Evolutionary conservation across 2,113 vertebrate species (phyloP).

Genomic region (Ovis aries): ARS-UI_Ramb_v3.0 NC_056072.1:44293001-44293500

Average conservation of each 20-base stretch:
- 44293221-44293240: rapidly evolving
- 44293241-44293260: rapidly evolving
- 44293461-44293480: not conserved
- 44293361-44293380: not conserved
- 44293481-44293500: not conserved
- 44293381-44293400: not conserved
- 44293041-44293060: not conserved
- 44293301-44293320: not conserved
- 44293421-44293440: not conserved
- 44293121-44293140: not conserved
- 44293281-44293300: not conserved
- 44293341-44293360: not conserved
- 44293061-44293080: not conserved
- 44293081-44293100: not conserved
- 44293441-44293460: not conserved
- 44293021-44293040: not conserved
- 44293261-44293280: not conserved
- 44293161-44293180: not conserved
- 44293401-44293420: not conserved
- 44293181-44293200: not conserved
- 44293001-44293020: not conserved
- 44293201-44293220: not conserved
- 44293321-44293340: not conserved
- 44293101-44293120: not conserved
- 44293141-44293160: not conserved